Percentiles rank a stretch among this genome's conserved stretches.
phyloP scores from a whole-genome alignment of 2,797 vertebrate genomes.

The Microhierax caerulescens region DNA sequence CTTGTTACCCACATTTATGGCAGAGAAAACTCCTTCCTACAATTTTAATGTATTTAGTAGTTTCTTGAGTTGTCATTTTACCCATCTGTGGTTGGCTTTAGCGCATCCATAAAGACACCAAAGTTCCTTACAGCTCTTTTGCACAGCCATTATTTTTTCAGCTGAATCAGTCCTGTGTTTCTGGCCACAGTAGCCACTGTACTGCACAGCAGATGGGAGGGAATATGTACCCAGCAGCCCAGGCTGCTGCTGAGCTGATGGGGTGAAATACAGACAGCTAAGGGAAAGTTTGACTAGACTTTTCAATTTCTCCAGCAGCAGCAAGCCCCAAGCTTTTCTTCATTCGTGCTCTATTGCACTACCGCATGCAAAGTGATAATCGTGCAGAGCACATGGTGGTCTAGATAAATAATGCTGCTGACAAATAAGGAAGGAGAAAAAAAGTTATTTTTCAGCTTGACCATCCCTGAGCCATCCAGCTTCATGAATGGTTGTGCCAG shows the following conservation, averaged over 20 bases:
- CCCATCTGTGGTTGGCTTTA: background rate
- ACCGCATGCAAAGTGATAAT: fast-evolving
- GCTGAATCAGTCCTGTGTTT: background rate
- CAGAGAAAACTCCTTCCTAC: background rate
- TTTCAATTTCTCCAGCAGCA: background rate
- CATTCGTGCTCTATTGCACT: fast-evolving
- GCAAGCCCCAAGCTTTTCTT: background rate
- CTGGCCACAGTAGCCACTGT: background rate
- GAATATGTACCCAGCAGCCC: background rate
- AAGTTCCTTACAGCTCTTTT: background rate
- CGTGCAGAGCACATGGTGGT: fast-evolving
- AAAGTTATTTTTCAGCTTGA: background rate
- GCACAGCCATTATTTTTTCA: background rate
- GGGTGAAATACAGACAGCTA: background rate
- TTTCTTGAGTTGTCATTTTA: background rate
- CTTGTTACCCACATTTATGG: background rate
- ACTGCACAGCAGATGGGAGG: background rate
- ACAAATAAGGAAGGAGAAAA: background rate
- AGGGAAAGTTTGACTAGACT: background rate
- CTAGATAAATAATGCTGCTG: background rate
- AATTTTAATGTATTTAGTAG: background rate
- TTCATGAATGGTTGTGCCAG: background rate
- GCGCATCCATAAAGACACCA: background rate
- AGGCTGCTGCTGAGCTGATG: background rate
- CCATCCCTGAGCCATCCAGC: background rate